Evolutionary conservation across 2,888 invertebrate species (phyloP), one percentile per base, ranked within the genome.

Genomic region (Adelphocoris suturalis): DNA sequence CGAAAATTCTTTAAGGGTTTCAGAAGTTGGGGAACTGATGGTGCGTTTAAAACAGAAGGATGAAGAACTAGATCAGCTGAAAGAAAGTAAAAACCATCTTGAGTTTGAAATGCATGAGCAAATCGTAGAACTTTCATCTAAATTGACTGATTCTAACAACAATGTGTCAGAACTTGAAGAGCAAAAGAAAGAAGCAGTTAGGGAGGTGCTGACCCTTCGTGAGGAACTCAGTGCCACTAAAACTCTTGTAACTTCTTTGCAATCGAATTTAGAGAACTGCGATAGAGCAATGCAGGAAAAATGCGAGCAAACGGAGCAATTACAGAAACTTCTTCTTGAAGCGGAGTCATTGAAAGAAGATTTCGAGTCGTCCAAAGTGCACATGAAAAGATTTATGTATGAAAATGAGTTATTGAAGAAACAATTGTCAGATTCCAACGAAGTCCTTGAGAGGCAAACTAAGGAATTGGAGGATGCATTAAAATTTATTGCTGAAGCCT

Each of bases 21-120:
- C 88, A 13, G 88, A 88, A 78, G 78, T 88, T n/a, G 88, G 57
- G 5, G 88, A 88, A 11, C 46, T 88, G 48, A 80, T 88, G 55
- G 52, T 88, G 9, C 76, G 88, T n/a, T 52, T 88, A 52, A 88
- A 61, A 55, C 55, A 76, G 37, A 19, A 52, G 12, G 78, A 88
- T 19, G 80, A 88, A 5, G 37, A 76, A 14, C 3, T 76, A 5
- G 88, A 88, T 52, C 19, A 78, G n/a, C 48, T 88, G 55, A 55
- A 52, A 80, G 88, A 88, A 52, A 46, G 19, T 7, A 86, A 86
- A 46, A 75, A 86, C 46, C 68, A 75, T 9, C 19, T 75, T 23
- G 86, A 86, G 27, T 46, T 47, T 14, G 76, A 86, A 46, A 46
- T 37, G 37, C 37, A 86, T 75, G 86, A 37, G 68, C 47, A 68